Evolutionary conservation across 2,797 vertebrate genomes (phyloP), one percentile per base, ranked within the genome.

Genomic region (Hypotaenidia philippensis): DNA sequence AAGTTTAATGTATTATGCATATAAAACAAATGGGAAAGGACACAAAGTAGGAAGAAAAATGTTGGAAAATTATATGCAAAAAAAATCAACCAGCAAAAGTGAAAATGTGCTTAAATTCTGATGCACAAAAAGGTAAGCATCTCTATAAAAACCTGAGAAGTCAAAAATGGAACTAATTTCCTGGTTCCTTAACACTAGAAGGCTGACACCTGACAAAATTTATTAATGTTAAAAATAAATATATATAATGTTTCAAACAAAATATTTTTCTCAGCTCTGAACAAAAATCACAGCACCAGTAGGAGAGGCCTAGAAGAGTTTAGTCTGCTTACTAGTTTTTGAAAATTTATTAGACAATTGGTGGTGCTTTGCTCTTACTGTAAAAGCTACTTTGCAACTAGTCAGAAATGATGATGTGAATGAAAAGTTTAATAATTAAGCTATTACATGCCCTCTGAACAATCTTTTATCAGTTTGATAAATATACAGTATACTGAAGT

Each of bases 381-480:
- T 66, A 87, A 94, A 89, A 78, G 29, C 25, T 53, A 49, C 61
- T 87, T 63, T 83, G 60, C 16, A 95, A 83, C 38, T 83, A 70
- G 82, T 92, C 83, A 80, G 65, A 90, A 94, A 59, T 40, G 34
- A 86, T 89, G 71, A 93, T 36, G 36, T 31, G 68, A 77, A 77
- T 52, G 52, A 83, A 94, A 91, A 66, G 45, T 81, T 96, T 72
- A 83, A 91, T 44, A 91, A 89, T 41, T 72, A 93, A 91, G 87
- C 78, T 95, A 75, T 91, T 95, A 70, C 76, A 84, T 90, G 19
- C 49, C 53, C 60, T 77, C 87, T 80, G 89, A 93, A 77, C 32
- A 88, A 94, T 84, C 34, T 85, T 83, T 90, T 95, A 93, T 90
- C 91, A 80, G 22, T 93, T 87, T 79, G 87, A 88, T 89, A 95